A percentile compares a stretch with the other conserved stretches of the same genome.
These are phyloP conservation scores for Chorisops tibialis DNA, from an alignment of 2,888 invertebrate genomes.

Conservation along the genomic window DNA sequence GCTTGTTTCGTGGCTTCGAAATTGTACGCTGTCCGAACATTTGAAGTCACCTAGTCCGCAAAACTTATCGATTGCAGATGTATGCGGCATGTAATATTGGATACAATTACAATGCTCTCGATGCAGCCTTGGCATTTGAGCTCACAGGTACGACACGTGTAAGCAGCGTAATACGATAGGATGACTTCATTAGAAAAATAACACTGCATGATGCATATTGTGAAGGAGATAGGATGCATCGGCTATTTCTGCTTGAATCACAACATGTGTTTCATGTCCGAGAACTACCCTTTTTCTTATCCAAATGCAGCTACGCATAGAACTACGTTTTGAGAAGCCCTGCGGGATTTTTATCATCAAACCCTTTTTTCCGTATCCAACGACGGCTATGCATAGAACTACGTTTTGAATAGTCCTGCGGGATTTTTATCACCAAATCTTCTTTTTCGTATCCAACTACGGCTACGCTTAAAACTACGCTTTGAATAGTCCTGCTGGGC, in stretches of 20 bases:
- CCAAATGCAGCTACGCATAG: no score
- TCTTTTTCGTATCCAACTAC: no score
- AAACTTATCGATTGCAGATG: slow-evolving; percentile 61
- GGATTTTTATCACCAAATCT: no score
- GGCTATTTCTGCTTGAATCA: slow-evolving; percentile 62
- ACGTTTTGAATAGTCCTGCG: no score
- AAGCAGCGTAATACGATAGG: slow-evolving; percentile 65
- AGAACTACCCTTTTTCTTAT: no score
- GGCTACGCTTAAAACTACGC: no score
- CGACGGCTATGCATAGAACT: no score
- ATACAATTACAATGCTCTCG: slow-evolving; percentile 44
- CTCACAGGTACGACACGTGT: slow-evolving; percentile 68
- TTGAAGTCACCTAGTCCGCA: slow-evolving; percentile 66
- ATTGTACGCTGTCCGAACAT: slow-evolving; percentile 48
- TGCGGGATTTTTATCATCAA: no score
- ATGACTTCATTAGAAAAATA: slow-evolving; percentile 67
- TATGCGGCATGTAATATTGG: slow-evolving; percentile 51
- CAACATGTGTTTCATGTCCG: slow-evolving; percentile 66
- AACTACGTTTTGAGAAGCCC: no score
- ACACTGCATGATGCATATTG: slow-evolving; percentile 62
- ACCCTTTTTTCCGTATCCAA: no score
- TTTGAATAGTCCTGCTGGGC: no score
- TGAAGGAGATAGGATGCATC: slow-evolving; percentile 61
- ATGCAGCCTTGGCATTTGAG: slow-evolving; percentile 71
- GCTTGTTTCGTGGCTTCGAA: no score